Base-by-base conservation (phyloP, 2,113 vertebrate species). In the Turdus rufiventris region DNA sequence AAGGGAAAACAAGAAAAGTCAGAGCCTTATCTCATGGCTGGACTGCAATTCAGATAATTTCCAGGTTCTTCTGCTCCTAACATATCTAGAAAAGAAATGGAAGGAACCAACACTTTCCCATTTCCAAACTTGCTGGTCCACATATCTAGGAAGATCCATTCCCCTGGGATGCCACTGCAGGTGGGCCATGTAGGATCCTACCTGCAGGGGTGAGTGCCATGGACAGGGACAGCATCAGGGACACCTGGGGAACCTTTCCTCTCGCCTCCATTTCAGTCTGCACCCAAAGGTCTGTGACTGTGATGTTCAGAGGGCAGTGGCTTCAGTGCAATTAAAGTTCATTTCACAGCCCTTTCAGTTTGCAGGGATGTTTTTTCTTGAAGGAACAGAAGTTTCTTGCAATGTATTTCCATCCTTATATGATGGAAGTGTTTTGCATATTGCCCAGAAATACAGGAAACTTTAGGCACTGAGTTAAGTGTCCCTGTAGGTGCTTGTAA, bases 221-320 rank as follows among this genome's bases (percentile, higher is more conserved):
- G 36, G 54, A 2, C 54, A 40, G 67, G 53, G 28, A 17, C 70
- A 47, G 6, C 11, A 4, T 9, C 2, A 7, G 9, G 9, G 54
- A 2, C 3, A 3, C 7, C 40, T 34, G 61, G 28, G 62, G 58
- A 78, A 2, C 47, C 29, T 19, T 53, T 68, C 11, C 26, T 71
- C 33, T 40, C 36, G 2, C n/a, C 28, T 21, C 45, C 28, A 5
- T n/a, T 48, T 23, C 18, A 16, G 28, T 36, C n/a, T 57, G 31
- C 36, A 23, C 56, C 24, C 36, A 16, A 19, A 34, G 4, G 8
- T 28, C 51, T 88, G 47, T 42, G 67, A 18, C 26, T 0, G 0
- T 40, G 20, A 8, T 43, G 40, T 24, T 60, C 18, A 56, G 43
- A 68, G 54, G 18, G 18, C 45, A 60, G 18, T 79, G 43, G 15